Conservation (phyloP, 35 echinoderm and acorn worm species). For the Chiridota heheva region DNA sequence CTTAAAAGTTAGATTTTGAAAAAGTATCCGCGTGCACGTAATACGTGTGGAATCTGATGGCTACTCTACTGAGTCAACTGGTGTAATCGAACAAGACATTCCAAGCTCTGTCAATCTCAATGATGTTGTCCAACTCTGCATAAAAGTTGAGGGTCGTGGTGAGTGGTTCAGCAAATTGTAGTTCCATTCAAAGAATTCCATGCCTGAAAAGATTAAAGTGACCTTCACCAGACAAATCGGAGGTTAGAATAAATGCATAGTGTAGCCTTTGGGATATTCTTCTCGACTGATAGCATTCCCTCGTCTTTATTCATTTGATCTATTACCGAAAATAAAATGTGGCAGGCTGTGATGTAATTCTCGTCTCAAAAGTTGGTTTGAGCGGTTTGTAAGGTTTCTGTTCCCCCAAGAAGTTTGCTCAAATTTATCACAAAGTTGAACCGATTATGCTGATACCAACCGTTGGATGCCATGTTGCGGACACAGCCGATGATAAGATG, state of each 20-base stretch:
- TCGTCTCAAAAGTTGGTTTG: not conserved
- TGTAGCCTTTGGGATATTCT: conserved; percentile 45
- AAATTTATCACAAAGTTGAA: conserved; percentile 62
- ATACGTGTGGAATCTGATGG: too few species aligned
- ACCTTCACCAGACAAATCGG: conserved; percentile 34
- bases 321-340: conserved; percentile 49
- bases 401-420: conserved; percentile 24
- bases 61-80: too few species aligned
- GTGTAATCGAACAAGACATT: too few species aligned
- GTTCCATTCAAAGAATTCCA: conserved; percentile 52
- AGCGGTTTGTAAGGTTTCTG: conserved; percentile 39
- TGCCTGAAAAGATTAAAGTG: conserved; percentile 57
- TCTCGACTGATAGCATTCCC: conserved; percentile 60
- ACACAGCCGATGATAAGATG: conserved; percentile 54
- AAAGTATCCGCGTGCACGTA: too few species aligned
- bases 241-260: conserved; percentile 46
- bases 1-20: too few species aligned
- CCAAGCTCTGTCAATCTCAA: too few species aligned
- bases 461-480: conserved; percentile 38
- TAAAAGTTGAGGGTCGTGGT: conserved; percentile 17
- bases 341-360: conserved; percentile 18
- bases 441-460: conserved; percentile 24
- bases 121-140: too few species aligned
- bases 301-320: conserved; percentile 49
- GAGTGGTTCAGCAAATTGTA: conserved; percentile 18